Percentiles rank a stretch among this genome's conserved stretches.
Evolutionary conservation across 2,888 invertebrate genomes (phyloP).

Genomic region (Isoperla grammatica): DNA sequence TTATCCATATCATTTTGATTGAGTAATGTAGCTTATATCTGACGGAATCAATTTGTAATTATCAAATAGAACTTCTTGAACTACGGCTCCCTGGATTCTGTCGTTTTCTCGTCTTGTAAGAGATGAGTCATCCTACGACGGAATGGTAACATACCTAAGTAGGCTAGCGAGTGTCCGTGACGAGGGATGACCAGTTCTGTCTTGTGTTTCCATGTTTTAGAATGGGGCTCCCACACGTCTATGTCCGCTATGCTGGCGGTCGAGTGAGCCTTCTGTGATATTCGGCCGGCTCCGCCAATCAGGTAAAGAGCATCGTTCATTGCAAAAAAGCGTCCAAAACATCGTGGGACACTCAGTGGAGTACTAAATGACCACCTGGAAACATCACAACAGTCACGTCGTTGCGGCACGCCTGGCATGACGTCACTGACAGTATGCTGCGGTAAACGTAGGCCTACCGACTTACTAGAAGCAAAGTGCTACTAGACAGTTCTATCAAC

Average conservation of each 20-base stretch:
- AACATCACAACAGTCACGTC: too few relatives aligned
- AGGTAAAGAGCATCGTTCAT: conserved; percentile 53
- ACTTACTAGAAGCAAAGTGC: too few relatives aligned
- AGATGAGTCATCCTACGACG: neutral
- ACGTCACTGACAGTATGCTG: too few relatives aligned
- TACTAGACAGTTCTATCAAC: too few relatives aligned
- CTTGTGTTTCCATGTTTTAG: conserved; percentile 51
- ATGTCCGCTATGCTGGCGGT: conserved; percentile 54
- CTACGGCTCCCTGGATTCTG: neutral
- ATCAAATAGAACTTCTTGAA: too few relatives aligned
- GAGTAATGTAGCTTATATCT: too few relatives aligned
- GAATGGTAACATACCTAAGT: conserved; percentile 47
- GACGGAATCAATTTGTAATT: too few relatives aligned
- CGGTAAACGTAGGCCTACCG: too few relatives aligned
- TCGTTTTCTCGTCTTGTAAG: too few relatives aligned
- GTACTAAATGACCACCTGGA: conserved; percentile 38
- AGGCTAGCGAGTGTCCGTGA: conserved; percentile 60
- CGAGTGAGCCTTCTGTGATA: conserved; percentile 49
- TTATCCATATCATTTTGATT: too few relatives aligned
- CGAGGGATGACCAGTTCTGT: conserved; percentile 59
- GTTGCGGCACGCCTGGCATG: too few relatives aligned
- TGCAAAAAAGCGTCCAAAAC: conserved; percentile 39
- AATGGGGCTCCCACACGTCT: conserved; percentile 54
- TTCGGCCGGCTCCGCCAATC: conserved; percentile 61
- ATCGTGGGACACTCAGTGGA: conserved; percentile 38